These are phyloP conservation scores for Lamproptera curius DNA, from an alignment of 2,888 invertebrate species.

Conservation along the genomic window DNA sequence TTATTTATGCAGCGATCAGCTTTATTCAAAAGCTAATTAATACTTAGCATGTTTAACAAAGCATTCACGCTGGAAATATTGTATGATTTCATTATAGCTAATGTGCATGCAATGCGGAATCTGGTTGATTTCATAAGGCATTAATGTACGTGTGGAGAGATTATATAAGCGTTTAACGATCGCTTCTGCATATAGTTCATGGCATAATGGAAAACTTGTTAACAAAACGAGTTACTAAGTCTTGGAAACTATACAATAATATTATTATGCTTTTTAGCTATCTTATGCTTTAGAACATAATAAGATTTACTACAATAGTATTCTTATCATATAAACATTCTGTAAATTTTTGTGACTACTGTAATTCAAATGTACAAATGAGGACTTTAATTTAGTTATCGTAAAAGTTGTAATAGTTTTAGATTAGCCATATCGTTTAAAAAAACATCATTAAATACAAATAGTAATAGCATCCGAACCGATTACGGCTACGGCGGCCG, in stretches of 20 bases:
- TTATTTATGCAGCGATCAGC: no score
- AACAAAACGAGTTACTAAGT: neutral
- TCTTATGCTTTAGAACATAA: neutral
- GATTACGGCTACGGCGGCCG: no score
- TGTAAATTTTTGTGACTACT: no score
- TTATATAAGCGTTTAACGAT: neutral
- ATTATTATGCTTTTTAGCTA: neutral
- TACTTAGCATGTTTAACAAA: no score
- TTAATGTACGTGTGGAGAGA: neutral
- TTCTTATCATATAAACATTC: neutral
- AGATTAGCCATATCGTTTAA: no score
- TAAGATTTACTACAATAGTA: neutral
- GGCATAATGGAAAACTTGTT: neutral
- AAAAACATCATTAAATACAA: no score
- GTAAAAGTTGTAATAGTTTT: no score
- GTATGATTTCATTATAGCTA: neutral
- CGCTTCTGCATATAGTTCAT: neutral
- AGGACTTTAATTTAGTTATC: neutral
- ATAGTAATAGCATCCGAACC: no score
- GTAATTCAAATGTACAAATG: no score
- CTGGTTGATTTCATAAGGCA: neutral
- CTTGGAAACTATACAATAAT: neutral
- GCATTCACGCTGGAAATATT: no score
- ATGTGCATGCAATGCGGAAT: neutral
- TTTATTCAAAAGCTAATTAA: no score